These are phyloP conservation scores for Periphyllus acericola DNA, from an alignment of 2,888 invertebrate genomes.

Conservation along the genomic window DNA sequence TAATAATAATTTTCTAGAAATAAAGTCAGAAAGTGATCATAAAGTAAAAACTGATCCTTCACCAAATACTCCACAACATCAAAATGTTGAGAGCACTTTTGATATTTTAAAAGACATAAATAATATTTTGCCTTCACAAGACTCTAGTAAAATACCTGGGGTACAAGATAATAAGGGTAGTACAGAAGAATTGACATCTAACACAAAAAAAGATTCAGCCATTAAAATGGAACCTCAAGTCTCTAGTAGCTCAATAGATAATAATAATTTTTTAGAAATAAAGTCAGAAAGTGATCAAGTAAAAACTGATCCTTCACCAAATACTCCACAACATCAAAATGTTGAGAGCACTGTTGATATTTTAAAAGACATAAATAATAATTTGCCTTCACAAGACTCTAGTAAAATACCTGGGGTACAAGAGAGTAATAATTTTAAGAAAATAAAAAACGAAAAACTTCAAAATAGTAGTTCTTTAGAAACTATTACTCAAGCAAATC, in stretches of 20 bases:
- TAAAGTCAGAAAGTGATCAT: not conserved
- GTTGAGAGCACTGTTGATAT: not conserved
- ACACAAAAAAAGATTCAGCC: too few species aligned
- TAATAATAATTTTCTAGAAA: not conserved
- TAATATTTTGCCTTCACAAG: not conserved
- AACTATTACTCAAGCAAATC: not conserved
- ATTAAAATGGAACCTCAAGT: too few species aligned
- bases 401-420: not conserved
- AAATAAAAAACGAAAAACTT: too few species aligned
- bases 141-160: not conserved
- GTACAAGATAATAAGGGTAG: not conserved
- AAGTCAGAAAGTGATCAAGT: not conserved
- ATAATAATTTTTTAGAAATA: not conserved
- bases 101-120: not conserved
- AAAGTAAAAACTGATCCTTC: not conserved
- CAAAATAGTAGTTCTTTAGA: not conserved
- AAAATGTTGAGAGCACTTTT: not conserved
- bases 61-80: not conserved
- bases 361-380: not conserved
- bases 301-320: not conserved
- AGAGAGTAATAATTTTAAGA: not conserved
- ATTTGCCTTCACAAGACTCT: not conserved
- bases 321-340: not conserved
- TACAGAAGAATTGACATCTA: not conserved
- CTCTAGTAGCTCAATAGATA: too few species aligned